A percentile compares a stretch with the other conserved stretches of the same genome.
Conservation (phyloP, 2,888 invertebrate genomes). For the Pandemis cinnamomeana region DNA sequence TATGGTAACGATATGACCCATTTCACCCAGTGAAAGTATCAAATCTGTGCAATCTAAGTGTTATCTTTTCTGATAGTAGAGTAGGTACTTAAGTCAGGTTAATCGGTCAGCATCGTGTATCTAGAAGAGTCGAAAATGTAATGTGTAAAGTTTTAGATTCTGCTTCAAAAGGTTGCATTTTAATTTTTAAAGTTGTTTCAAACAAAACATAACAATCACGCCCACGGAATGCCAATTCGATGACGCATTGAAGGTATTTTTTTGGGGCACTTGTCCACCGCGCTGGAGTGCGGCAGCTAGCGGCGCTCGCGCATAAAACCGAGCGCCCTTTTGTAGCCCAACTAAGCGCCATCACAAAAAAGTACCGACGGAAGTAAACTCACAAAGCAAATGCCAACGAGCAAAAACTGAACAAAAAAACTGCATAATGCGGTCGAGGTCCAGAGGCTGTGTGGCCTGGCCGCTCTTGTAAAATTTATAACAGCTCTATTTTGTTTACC, state of each 20-base stretch:
- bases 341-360: constrained; percentile 81
- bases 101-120: too few relatives aligned
- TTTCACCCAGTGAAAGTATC: too few relatives aligned
- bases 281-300: constrained; percentile 45
- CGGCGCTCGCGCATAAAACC: constrained; percentile 61
- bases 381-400: constrained; percentile 80
- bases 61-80: too few relatives aligned
- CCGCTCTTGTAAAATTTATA: constrained; percentile 82
- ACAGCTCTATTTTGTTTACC: constrained; percentile 84
- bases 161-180: neutral
- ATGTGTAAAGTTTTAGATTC: neutral
- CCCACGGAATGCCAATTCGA: constrained; percentile 48
- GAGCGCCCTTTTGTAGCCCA: constrained; percentile 67
- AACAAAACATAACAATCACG: constrained; percentile 25
- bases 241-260: constrained; percentile 55
- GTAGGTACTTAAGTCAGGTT: too few relatives aligned
- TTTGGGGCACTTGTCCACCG: constrained; percentile 37
- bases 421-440: constrained; percentile 78
- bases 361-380: constrained; percentile 78
- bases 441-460: constrained; percentile 68
- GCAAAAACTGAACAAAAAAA: constrained; percentile 78
- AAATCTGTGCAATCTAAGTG: too few relatives aligned
- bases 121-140: too few relatives aligned
- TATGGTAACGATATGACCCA: too few relatives aligned
- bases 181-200: constrained; percentile 8